These are phyloP conservation scores for Eidolon helvum DNA, from an alignment of 2,113 vertebrate genomes.

Conservation along the genomic window DNA sequence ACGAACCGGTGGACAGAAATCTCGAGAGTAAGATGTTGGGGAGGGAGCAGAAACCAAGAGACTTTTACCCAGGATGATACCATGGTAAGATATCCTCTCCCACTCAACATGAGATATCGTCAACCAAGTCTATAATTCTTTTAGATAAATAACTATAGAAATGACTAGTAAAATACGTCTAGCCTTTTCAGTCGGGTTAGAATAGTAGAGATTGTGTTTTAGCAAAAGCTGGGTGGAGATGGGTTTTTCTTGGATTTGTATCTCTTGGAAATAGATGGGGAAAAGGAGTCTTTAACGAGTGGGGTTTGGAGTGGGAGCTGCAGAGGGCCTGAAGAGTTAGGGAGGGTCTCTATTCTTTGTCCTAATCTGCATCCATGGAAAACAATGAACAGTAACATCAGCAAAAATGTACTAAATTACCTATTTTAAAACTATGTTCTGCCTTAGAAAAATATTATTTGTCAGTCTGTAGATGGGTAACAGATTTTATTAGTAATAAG, in stretches of 20 bases:
- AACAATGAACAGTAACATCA: neutral
- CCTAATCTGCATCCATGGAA: neutral
- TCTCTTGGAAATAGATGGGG: neutral
- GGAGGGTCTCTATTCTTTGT: neutral
- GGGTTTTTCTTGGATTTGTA: neutral
- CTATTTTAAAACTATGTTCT: neutral
- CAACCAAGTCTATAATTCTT: neutral
- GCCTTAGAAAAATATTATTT: neutral
- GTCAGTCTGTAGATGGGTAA: neutral
- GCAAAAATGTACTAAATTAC: neutral
- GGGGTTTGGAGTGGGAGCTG: too few relatives aligned
- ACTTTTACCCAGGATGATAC: neutral
- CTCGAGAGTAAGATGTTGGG: neutral
- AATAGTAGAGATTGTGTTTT: neutral
- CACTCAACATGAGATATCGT: neutral
- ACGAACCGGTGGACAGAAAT: neutral
- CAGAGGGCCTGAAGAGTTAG: neutral
- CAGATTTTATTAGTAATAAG: neutral
- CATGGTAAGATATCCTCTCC: neutral
- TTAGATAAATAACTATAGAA: neutral
- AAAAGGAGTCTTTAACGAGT: neutral
- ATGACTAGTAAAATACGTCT: neutral
- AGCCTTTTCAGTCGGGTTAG: neutral
- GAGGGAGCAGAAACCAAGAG: accelerated
- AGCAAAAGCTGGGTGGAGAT: neutral